Evolutionary conservation across 1,140 invertebrate genomes (phyloP).

Genomic region (Lamellibrachia luymesi): DNA sequence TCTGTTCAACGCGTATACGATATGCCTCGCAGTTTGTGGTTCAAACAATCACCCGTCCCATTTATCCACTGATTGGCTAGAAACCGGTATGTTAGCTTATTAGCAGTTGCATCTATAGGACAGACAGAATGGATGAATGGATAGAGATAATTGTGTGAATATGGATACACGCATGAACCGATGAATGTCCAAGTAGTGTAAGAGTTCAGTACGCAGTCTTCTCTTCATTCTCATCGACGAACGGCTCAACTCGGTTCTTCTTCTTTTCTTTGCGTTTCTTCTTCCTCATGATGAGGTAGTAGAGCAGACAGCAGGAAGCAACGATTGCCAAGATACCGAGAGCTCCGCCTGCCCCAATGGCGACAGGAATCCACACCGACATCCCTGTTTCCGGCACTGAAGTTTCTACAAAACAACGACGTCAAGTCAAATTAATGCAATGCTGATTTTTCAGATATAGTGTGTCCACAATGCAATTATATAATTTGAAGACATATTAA

Average conservation of each 20-base stretch:
- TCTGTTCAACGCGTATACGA: too few species aligned
- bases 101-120: too few species aligned
- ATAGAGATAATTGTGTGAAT: too few species aligned
- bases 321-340: background rate
- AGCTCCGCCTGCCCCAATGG: background rate
- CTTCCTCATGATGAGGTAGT: constrained; percentile 2
- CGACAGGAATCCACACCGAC: background rate
- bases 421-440: background rate
- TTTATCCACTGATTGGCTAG: background rate
- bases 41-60: too few species aligned
- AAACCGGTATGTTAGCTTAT: too few species aligned
- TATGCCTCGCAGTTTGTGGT: too few species aligned
- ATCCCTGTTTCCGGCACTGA: background rate
- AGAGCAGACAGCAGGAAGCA: background rate
- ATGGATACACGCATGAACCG: background rate
- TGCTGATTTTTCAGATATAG: background rate
- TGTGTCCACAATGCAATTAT: too few species aligned
- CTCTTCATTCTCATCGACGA: background rate
- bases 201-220: background rate
- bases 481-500: too few species aligned
- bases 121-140: too few species aligned
- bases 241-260: background rate
- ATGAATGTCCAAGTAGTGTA: background rate
- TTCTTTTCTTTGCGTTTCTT: background rate
- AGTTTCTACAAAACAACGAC: background rate